Conservation (phyloP, 2,113 vertebrate species). For the Pogonocichla stellata region DNA sequence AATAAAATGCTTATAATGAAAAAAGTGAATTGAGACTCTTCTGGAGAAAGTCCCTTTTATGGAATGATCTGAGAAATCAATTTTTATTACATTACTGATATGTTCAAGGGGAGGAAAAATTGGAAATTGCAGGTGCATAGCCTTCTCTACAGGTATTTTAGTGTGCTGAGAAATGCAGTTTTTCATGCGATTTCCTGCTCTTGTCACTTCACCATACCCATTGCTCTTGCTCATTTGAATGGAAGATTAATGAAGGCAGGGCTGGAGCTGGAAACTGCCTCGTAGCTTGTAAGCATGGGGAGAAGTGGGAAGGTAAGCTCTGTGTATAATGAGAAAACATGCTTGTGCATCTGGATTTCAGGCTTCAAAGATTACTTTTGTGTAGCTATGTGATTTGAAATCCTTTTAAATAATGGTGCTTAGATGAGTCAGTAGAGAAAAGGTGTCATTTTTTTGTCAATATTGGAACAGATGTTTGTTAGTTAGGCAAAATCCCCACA, state of each 20-base stretch:
- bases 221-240: not conserved
- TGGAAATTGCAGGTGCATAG: not conserved
- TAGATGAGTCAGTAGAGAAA: not conserved
- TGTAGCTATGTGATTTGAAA: not conserved
- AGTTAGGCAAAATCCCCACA: not conserved
- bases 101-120: not conserved
- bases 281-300: fast-evolving
- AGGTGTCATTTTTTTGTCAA: not conserved
- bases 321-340: not conserved
- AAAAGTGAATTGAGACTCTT: not conserved
- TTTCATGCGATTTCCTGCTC: not conserved
- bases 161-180: not conserved
- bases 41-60: not conserved
- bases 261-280: not conserved
- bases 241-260: not conserved
- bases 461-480: not conserved
- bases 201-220: not conserved
- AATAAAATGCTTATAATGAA: not conserved
- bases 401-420: not conserved
- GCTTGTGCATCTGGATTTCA: not conserved
- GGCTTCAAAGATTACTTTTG: not conserved
- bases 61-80: not conserved
- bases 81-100: not conserved
- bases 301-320: not conserved
- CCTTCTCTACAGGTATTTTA: not conserved